Percentiles rank a stretch among this genome's conserved stretches.
Evolutionary conservation across 2,888 invertebrate species (phyloP).

Genomic region (Serripes groenlandicus): DNA sequence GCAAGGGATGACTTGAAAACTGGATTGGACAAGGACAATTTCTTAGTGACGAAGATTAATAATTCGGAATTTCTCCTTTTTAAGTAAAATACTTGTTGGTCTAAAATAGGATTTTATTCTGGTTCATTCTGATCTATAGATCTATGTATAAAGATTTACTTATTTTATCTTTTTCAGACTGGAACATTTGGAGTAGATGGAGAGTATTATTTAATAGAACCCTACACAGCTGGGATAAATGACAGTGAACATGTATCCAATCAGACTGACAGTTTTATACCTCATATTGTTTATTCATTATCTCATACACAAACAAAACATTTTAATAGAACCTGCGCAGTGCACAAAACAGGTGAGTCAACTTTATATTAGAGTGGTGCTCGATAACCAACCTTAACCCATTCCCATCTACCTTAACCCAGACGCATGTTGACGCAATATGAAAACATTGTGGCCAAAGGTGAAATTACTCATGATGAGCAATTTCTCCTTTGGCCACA

Average conservation of each 20-base stretch:
- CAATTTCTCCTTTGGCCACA: too few species aligned
- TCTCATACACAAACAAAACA: conserved; percentile 56
- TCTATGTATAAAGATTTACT: not conserved
- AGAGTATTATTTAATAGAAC: conserved; percentile 76
- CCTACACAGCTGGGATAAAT: conserved; percentile 57
- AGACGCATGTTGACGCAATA: too few species aligned
- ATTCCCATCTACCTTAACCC: too few species aligned
- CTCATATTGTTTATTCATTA: conserved; percentile 64
- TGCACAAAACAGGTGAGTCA: conserved; percentile 18
- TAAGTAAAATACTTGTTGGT: not conserved
- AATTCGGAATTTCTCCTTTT: not conserved
- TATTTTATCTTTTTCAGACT: too few species aligned
- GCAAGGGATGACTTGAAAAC: not conserved
- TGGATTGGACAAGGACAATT: not conserved
- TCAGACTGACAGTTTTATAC: conserved; percentile 62
- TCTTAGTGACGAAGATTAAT: too few species aligned
- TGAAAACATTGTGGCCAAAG: too few species aligned
- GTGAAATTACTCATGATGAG: too few species aligned
- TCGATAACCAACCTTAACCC: not conserved
- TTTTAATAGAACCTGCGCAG: conserved; percentile 10
- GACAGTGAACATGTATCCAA: conserved; percentile 44
- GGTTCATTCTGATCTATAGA: not conserved
- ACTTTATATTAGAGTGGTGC: not conserved
- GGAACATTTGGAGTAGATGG: conserved; percentile 73
- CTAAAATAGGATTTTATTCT: too few species aligned